These are phyloP conservation scores for Tyrophagus putrescentiae DNA, from an alignment of 1,140 invertebrate genomes.

Conservation along the genomic window DNA sequence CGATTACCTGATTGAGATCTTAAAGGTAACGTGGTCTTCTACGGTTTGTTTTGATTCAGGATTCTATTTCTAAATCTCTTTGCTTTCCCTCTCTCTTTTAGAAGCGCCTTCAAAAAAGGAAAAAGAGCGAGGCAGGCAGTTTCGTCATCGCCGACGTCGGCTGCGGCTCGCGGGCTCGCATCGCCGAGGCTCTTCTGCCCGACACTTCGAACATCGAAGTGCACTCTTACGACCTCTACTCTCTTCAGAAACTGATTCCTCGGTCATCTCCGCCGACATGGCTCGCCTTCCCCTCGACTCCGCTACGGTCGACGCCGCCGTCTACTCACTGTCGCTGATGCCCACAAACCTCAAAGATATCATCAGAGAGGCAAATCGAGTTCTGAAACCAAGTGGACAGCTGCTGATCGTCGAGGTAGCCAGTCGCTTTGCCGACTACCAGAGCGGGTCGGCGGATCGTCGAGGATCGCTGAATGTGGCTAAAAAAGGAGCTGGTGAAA, in stretches of 20 bases:
- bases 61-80: neutral
- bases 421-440: constrained; percentile 17
- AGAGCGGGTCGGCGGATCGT: neutral
- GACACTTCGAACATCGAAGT: constrained; percentile 1
- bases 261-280: constrained; percentile 13
- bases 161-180: neutral
- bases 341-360: constrained; percentile 17
- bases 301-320: neutral
- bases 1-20: neutral
- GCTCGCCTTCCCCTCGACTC: constrained; percentile 12
- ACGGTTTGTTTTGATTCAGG: neutral
- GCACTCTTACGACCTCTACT: constrained; percentile 15
- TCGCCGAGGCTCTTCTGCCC: neutral
- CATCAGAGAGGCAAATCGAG: constrained; percentile 19
- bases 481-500: constrained; percentile 5
- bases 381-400: constrained; percentile 12
- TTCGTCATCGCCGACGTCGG: constrained; percentile 21
- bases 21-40: neutral
- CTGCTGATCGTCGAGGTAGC: constrained; percentile 18
- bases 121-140: neutral
- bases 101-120: neutral
- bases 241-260: neutral
- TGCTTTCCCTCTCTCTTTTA: too few species aligned
- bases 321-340: constrained; percentile 22
- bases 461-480: neutral